Evolutionary conservation across 2,797 vertebrate genomes (phyloP).

Genomic region (Oreochromis grahami): DNA sequence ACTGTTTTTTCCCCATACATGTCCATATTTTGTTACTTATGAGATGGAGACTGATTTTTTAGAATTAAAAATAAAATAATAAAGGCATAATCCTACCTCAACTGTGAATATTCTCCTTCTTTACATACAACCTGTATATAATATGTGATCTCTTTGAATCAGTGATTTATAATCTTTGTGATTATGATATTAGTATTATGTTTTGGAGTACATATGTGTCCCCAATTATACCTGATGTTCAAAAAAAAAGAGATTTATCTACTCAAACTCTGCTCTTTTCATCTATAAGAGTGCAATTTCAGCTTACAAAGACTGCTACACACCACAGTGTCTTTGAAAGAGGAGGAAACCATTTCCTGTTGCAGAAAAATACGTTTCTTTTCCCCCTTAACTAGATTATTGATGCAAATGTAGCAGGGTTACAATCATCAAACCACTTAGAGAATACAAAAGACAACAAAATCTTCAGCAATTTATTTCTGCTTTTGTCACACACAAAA

Average conservation of each 20-base stretch:
- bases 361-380: conserved; percentile 7
- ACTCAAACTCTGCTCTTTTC: background rate
- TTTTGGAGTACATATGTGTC: background rate
- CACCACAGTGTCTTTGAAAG: conserved; percentile 8
- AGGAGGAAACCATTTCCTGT: background rate
- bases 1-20: background rate
- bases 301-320: conserved; percentile 4
- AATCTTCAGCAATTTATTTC: conserved; percentile 17
- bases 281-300: conserved; percentile 3
- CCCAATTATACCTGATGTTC: background rate
- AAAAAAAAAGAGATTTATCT: background rate
- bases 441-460: conserved; percentile 31
- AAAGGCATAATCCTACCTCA: conserved; percentile 12
- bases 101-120: background rate
- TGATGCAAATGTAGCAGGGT: conserved; percentile 41
- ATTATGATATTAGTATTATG: background rate
- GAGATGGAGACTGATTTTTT: conserved; percentile 1
- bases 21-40: conserved; percentile 41
- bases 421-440: conserved; percentile 26
- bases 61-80: conserved; percentile 43
- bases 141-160: conserved; percentile 10
- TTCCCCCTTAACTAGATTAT: conserved; percentile 20
- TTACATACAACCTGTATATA: background rate
- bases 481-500: conserved; percentile 5
- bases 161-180: conserved; percentile 6